Evolutionary conservation across 2,888 invertebrate genomes (phyloP).

Genomic region (Pheosia tremula): DNA sequence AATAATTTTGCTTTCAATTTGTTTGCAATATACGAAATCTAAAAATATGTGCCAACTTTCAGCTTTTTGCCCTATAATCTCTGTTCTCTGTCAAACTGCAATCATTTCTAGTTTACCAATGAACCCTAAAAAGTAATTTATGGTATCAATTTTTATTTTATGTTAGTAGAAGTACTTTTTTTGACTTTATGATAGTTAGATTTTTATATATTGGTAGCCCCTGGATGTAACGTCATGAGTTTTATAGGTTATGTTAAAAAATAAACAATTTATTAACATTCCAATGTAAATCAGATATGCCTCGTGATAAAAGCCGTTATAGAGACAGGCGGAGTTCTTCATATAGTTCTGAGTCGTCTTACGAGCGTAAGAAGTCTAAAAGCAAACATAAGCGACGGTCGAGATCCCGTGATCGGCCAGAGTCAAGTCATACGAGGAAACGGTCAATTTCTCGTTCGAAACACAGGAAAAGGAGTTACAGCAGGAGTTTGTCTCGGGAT

Average conservation of each 20-base stretch:
- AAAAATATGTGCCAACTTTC: no score
- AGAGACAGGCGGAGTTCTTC: constrained; percentile 74
- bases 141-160: no score
- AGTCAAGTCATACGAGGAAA: constrained; percentile 62
- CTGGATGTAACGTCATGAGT: neutral
- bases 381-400: constrained; percentile 71
- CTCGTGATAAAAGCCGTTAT: constrained; percentile 74
- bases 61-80: no score
- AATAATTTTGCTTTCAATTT: no score
- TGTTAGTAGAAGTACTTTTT: no score
- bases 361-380: constrained; percentile 71
- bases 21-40: no score
- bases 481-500: constrained; percentile 73
- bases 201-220: no score
- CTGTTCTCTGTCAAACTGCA: no score
- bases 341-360: constrained; percentile 73
- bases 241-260: neutral
- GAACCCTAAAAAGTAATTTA: no score
- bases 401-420: constrained; percentile 70
- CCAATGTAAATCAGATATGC: constrained; percentile 53
- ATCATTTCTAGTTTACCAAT: no score
- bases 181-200: no score
- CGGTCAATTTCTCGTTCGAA: constrained; percentile 67
- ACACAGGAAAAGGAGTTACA: constrained; percentile 65
- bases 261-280: neutral